These are phyloP conservation scores for Xenopus laevis DNA, from an alignment of 2,113 vertebrate species.

Conservation along the genomic window DNA sequence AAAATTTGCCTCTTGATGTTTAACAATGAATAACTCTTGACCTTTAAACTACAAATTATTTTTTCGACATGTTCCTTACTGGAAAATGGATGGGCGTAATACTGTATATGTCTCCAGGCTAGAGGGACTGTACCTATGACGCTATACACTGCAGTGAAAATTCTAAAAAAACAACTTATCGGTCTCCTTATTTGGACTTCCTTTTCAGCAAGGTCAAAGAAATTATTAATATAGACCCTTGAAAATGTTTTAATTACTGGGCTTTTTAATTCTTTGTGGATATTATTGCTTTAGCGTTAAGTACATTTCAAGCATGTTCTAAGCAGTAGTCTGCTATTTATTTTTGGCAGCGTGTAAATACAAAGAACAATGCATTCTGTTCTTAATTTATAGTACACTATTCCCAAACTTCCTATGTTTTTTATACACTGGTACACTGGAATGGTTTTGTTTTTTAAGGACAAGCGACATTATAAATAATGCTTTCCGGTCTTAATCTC, in stretches of 20 bases:
- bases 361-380: conserved; percentile 50
- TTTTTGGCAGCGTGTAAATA: conserved; percentile 47
- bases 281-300: background rate
- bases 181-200: too few relatives aligned
- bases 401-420: conserved; percentile 53
- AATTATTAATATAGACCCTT: background rate
- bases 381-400: conserved; percentile 39
- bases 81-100: too few relatives aligned
- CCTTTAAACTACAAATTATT: too few relatives aligned
- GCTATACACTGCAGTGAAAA: too few relatives aligned
- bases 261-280: background rate
- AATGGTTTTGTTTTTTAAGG: conserved; percentile 43
- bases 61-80: too few relatives aligned
- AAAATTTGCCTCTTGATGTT: too few relatives aligned
- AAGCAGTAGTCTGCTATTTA: conserved; percentile 49
- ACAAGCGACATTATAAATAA: conserved; percentile 36
- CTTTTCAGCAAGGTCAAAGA: too few relatives aligned
- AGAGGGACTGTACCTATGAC: too few relatives aligned
- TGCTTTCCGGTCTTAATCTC: conserved; percentile 21
- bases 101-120: too few relatives aligned
- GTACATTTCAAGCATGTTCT: conserved; percentile 6
- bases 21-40: too few relatives aligned
- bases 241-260: background rate
- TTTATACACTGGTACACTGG: conserved; percentile 45
- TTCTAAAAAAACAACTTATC: too few relatives aligned